Base-by-base conservation (phyloP, 1,140 invertebrate species). In the Drosophila insularis region DNA sequence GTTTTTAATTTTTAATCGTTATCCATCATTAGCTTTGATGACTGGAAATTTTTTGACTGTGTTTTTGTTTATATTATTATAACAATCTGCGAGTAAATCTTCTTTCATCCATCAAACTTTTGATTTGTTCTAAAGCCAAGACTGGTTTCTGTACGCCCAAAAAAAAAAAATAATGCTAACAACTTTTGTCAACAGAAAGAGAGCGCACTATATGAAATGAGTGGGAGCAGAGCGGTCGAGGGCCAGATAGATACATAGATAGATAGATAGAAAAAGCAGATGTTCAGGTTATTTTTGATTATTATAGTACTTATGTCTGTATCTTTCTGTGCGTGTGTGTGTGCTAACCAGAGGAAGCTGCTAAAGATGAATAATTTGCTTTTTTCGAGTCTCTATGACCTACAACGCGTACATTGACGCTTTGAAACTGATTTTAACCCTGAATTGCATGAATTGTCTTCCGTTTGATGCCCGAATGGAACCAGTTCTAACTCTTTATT, bases 341-440 rank as follows among this genome's bases (percentile, higher is more conserved):
- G 17, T 40, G 7, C 11, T 32, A 40, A 50, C 54, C 54, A 17
- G 63, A 56, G 60, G 76, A 63, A 71, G 53, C 62, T 68, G 53
- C 40, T 63, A 46, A 19, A 63, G 50, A 68, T 68, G 32, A 56
- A 31, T 35, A 35, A 71, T 39, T 58, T 27, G 68, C 14, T 27
- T 39, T 27, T 39, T 32, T 14, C 40, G 46, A 63, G 32, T 60
- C 31, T 61, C 32, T 50, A 40, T 74, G 78, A 84, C 82, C 84
- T 87, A 86, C 82, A 89, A 70, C 69, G 79, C 84, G 79, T 87
- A 63, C 82, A 64, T 86, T 84, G 80, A 82, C 80, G 80, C 40
- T 56, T n/a, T 39, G 11, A 27, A n/a, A 35, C 32, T 21, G 37
- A 56, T 56, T 59, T 59, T 75, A 74, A 65, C 80, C 74, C 58